Evolutionary conservation across 2,113 vertebrate genomes (phyloP).

Genomic region (Microcebus griseorufus): DNA sequence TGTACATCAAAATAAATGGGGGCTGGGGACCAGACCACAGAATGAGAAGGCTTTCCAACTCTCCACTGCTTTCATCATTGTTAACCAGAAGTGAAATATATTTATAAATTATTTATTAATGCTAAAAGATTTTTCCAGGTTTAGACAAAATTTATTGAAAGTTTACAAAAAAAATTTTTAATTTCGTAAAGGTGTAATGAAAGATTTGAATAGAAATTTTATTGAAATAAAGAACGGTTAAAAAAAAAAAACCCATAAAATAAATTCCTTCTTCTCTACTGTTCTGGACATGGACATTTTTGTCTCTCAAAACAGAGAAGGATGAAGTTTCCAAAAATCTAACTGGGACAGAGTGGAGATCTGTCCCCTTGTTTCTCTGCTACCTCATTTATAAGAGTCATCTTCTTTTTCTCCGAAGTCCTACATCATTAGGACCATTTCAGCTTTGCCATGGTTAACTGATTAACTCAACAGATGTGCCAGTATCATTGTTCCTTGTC

Average conservation of each 20-base stretch:
- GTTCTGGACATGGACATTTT: not conserved
- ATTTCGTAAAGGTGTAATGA: not conserved
- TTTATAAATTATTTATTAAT: constrained; percentile 5
- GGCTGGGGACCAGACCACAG: not conserved
- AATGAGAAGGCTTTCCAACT: not conserved
- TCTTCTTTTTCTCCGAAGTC: not conserved
- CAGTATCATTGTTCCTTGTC: not conserved
- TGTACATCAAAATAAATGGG: not conserved
- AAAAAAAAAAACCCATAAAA: constrained; percentile 4
- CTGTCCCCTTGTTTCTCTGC: not conserved
- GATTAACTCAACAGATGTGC: not conserved
- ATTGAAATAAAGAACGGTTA: constrained; percentile 22
- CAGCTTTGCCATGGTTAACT: not conserved
- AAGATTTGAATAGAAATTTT: constrained; percentile 36
- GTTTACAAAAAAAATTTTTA: not conserved
- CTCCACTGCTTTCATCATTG: not conserved
- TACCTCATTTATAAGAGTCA: not conserved
- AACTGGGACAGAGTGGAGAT: not conserved
- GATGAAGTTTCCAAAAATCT: not conserved
- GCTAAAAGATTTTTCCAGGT: not conserved
- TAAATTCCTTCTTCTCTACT: not conserved
- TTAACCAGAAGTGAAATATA: constrained; percentile 7
- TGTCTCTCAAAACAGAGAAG: not conserved
- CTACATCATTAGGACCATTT: not conserved
- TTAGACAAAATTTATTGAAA: not conserved